Conservation (phyloP, 2,797 vertebrate species). For the Otus scops region DNA sequence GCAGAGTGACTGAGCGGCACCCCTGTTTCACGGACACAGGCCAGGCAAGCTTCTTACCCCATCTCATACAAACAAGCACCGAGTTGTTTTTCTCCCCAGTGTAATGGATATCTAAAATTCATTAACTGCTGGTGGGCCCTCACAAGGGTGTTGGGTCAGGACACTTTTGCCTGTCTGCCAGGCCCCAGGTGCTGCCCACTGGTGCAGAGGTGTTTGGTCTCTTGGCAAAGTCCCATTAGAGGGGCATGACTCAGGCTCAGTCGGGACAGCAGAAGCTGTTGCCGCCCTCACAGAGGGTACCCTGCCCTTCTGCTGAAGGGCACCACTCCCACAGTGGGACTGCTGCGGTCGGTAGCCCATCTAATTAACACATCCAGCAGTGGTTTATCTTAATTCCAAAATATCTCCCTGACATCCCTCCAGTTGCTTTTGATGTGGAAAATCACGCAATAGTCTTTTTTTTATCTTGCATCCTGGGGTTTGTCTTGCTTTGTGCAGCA, state of each 20-base stretch:
- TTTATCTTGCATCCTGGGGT: background rate
- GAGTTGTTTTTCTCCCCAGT: background rate
- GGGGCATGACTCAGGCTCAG: background rate
- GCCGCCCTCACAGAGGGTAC: background rate
- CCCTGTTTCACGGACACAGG: background rate
- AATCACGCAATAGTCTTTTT: background rate
- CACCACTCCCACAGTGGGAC: background rate
- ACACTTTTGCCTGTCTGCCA: background rate
- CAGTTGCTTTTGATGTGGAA: background rate
- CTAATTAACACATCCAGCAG: background rate
- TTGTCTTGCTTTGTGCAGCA: background rate
- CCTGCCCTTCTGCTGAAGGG: background rate
- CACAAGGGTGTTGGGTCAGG: background rate
- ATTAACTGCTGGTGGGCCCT: background rate
- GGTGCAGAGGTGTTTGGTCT: background rate
- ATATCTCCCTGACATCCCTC: background rate
- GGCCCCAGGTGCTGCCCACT: background rate
- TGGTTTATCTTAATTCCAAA: background rate
- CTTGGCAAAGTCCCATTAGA: background rate
- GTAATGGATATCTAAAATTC: background rate
- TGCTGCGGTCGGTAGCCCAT: background rate
- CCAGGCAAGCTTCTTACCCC: background rate
- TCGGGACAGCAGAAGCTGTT: background rate
- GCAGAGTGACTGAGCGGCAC: background rate
- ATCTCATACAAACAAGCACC: accelerated